A percentile compares a stretch with the other conserved stretches of the same genome.
phyloP scores from a whole-genome alignment of 2,113 vertebrate genomes.

The Hippocampus guttulatus region DNA sequence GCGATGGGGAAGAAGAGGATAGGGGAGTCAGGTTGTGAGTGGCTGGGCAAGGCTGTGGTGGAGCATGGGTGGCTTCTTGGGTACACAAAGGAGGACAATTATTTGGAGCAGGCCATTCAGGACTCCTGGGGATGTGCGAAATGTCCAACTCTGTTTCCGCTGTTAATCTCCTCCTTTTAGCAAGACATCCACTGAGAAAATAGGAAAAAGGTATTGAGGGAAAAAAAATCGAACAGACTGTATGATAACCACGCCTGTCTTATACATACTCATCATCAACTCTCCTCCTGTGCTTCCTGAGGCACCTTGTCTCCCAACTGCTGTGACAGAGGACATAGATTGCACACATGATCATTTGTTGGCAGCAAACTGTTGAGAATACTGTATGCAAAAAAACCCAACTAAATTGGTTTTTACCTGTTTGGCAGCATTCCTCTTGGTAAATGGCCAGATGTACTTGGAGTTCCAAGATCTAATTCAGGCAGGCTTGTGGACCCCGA shows the following conservation, averaged over 20 bases:
- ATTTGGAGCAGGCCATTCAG: conserved; percentile 36
- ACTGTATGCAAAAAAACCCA: neutral
- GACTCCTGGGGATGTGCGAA: conserved; percentile 21
- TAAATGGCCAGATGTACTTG: conserved; percentile 34
- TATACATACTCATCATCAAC: conserved; percentile 68
- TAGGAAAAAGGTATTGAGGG: neutral
- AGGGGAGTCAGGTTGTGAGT: conserved; percentile 9
- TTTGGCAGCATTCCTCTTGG: conserved; percentile 41
- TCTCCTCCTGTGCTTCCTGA: conserved; percentile 71
- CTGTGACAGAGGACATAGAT: conserved; percentile 19
- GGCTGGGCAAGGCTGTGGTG: conserved; percentile 22
- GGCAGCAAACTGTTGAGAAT: neutral
- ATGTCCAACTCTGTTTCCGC: conserved; percentile 40
- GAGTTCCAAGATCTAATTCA: conserved; percentile 53
- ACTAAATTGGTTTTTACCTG: conserved; percentile 43
- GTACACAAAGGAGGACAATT: conserved; percentile 24
- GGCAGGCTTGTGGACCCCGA: conserved; percentile 53
- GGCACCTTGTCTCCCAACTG: conserved; percentile 71
- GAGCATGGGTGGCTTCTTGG: conserved; percentile 18
- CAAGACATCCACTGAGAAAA: conserved; percentile 62
- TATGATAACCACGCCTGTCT: neutral
- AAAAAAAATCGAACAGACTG: too few relatives aligned
- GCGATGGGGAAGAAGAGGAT: conserved; percentile 9
- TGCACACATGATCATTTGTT: conserved; percentile 5
- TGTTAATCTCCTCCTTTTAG: conserved; percentile 69